Percentiles rank a stretch among this genome's conserved stretches.
phyloP scores from a whole-genome alignment of 2,113 vertebrate genomes.

The Chunga burmeisteri region DNA sequence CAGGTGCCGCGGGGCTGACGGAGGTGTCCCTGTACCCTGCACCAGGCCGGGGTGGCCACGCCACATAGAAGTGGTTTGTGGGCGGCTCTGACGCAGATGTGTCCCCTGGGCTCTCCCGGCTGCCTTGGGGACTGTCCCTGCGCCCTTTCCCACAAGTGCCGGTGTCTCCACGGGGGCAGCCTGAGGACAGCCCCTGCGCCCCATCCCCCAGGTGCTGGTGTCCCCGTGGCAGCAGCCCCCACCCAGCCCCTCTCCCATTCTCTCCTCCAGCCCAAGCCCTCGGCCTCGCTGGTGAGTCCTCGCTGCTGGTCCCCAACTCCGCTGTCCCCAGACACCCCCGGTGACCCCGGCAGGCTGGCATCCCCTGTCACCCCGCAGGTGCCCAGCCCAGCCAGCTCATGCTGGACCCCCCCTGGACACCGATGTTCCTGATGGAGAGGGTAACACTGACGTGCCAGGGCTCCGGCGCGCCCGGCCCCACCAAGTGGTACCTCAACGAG shows the following conservation, averaged over 20 bases:
- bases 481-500: accelerated
- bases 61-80: accelerated
- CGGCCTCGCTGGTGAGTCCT: neutral
- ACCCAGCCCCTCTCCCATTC: too few relatives aligned
- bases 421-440: accelerated
- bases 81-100: neutral
- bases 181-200: neutral
- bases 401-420: neutral
- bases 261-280: neutral
- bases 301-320: neutral
- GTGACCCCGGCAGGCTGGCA: neutral
- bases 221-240: neutral
- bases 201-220: neutral
- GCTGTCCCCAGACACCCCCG: accelerated
- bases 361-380: neutral
- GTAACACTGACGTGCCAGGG: neutral
- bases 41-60: neutral
- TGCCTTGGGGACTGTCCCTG: neutral
- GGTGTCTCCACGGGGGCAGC: neutral
- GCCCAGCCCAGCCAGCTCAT: neutral
- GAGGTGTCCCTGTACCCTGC: neutral
- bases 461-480: accelerated
- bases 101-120: neutral
- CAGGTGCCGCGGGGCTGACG: too few relatives aligned
- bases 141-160: neutral